Evolutionary conservation across 1,140 invertebrate species (phyloP).

Genomic region (Lucilia sericata): DNA sequence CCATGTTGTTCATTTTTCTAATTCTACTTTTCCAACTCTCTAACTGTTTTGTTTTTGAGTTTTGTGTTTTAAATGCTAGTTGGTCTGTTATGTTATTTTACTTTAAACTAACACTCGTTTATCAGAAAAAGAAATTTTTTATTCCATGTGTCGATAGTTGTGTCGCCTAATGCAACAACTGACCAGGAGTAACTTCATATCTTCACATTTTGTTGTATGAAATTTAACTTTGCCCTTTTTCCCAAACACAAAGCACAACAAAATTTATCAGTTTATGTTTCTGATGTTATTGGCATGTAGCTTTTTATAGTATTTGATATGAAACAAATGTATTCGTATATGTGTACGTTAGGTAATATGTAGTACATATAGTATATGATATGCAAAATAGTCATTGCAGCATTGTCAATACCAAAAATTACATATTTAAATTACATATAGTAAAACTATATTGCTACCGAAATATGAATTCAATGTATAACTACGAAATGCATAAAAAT

Average conservation of each 20-base stretch:
- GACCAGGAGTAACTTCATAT: background rate
- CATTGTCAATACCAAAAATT: conserved; percentile 40
- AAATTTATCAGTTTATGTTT: background rate
- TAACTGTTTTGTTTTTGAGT: background rate
- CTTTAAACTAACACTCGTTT: background rate
- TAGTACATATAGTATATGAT: background rate
- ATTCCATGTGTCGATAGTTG: background rate
- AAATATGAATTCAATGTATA: background rate
- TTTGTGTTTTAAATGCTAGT: background rate
- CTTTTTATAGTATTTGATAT: background rate
- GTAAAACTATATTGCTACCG: conserved; percentile 5
- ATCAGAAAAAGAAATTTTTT: background rate
- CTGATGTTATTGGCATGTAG: background rate
- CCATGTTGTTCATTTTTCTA: background rate
- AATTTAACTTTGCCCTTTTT: background rate
- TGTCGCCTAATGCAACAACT: background rate
- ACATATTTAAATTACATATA: conserved; percentile 41
- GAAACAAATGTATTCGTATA: background rate
- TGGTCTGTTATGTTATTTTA: background rate
- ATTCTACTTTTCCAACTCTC: too few species aligned
- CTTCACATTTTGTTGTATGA: background rate
- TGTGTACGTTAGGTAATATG: background rate
- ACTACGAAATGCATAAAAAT: background rate
- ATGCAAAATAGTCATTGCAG: background rate
- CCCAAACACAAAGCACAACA: background rate